Percentiles rank a stretch among this genome's conserved stretches.
These are phyloP conservation scores for Ceratoteleas bidentatus DNA, from an alignment of 1,140 invertebrate species.

Conservation along the genomic window DNA sequence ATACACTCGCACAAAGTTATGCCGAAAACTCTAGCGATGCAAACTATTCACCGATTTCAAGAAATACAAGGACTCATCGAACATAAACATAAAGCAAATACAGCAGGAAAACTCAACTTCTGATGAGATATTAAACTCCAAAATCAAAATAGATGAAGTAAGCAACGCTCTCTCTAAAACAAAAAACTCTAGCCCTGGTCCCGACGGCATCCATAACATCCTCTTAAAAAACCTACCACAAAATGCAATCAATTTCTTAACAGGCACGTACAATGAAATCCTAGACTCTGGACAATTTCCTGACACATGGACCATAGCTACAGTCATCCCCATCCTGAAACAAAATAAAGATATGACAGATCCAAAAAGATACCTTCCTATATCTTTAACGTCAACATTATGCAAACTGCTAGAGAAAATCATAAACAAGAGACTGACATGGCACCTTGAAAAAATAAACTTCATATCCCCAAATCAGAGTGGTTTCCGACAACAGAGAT, in stretches of 20 bases:
- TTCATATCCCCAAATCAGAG: background rate
- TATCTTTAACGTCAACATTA: constrained; percentile 70
- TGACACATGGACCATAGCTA: too few relatives aligned
- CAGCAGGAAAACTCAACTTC: too few relatives aligned
- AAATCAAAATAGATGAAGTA: constrained; percentile 21
- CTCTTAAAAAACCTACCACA: constrained; percentile 32
- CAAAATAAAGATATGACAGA: constrained; percentile 28
- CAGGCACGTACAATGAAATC: background rate
- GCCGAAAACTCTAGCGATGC: constrained; percentile 62
- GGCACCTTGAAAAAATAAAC: background rate
- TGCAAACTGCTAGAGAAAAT: constrained; percentile 71
- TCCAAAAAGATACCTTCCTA: constrained; percentile 67
- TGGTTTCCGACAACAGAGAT: background rate
- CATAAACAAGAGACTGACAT: constrained; percentile 23
- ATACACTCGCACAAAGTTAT: constrained; percentile 65
- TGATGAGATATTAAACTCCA: background rate
- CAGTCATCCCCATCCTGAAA: constrained; percentile 76
- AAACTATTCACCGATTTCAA: constrained; percentile 65
- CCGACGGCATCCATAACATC: constrained; percentile 54
- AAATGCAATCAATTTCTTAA: background rate
- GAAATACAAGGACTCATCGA: constrained; percentile 52
- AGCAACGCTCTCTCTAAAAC: background rate
- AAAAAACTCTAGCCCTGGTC: constrained; percentile 49
- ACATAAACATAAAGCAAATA: constrained; percentile 56
- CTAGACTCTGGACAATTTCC: too few relatives aligned